A percentile compares a stretch with the other conserved stretches of the same genome.
Evolutionary conservation across 2,888 invertebrate genomes (phyloP).

Genomic region (Aphidius colemani): DNA sequence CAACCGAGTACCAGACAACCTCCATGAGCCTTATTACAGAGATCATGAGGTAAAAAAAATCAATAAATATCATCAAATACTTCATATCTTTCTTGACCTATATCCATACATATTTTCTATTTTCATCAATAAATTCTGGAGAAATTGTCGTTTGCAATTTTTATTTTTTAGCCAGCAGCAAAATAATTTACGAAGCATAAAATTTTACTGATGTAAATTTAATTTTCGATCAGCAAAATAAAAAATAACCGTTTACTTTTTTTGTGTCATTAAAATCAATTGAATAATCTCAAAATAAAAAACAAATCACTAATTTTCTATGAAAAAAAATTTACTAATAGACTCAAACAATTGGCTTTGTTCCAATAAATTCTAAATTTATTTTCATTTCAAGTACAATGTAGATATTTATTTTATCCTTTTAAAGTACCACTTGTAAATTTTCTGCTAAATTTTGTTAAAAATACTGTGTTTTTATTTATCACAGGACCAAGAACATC

Average conservation of each 20-base stretch:
- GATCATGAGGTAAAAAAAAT: conserved; percentile 79
- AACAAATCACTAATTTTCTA: neutral
- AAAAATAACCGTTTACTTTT: neutral
- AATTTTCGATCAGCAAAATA: neutral
- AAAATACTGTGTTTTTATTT: too few relatives aligned
- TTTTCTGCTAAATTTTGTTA: too few relatives aligned
- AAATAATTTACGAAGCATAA: too few relatives aligned
- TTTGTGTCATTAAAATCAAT: neutral
- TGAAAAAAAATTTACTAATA: too few relatives aligned
- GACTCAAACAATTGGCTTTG: too few relatives aligned
- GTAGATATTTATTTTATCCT: too few relatives aligned
- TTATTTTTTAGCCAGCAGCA: too few relatives aligned
- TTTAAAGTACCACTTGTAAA: neutral
- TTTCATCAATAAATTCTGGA: conserved; percentile 2
- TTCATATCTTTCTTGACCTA: conserved; percentile 27
- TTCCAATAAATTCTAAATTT: too few relatives aligned
- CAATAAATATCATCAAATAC: conserved; percentile 10
- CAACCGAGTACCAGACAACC: conserved; percentile 90
- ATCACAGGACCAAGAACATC: conserved; percentile 79
- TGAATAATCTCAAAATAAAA: neutral
- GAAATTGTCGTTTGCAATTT: too few relatives aligned
- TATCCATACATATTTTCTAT: conserved; percentile 6
- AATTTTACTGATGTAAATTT: too few relatives aligned
- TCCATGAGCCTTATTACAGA: conserved; percentile 91
- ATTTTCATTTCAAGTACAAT: too few relatives aligned